Base-by-base conservation (phyloP, 1,140 invertebrate genomes). In the Atta texana region DNA sequence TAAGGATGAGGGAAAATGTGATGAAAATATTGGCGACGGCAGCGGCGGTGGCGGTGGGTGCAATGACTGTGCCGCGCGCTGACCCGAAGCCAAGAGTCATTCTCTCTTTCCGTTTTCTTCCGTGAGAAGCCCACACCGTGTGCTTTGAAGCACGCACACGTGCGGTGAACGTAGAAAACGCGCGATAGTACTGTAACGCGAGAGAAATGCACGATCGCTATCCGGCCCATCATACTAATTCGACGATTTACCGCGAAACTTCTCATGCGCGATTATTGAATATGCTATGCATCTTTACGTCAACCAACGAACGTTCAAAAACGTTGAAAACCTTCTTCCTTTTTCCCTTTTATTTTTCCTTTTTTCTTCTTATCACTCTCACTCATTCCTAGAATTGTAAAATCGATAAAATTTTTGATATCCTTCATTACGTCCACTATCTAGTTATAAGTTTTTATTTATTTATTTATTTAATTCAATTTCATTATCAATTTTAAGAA, bases 41-140 rank as follows among this genome's bases (percentile, higher is more conserved):
- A 8, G 8, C 39, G 39, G 39, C 7, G 8, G 2, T 39, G 77
- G 57, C 78, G 66, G 68, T 57, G 80, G 69, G 80, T 84, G 69
- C 80, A 84, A 84, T 75, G 80, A 84, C 80, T 84, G 69, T 84
- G 55, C 69, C 53, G 57, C 69, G 69, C 80, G 80, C 80, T 84
- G 80, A 84, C 80, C 80, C 80, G 80, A 84, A 84, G 69, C 80
- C 69, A 49, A 84, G 80, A 84, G 80, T 84, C 80, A 61, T 84
- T 84, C 80, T 84, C 80, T 69, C 80, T 84, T 84, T 84, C 77
- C 80, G 80, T 82, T 57, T 61, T 84, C 80, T 75, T 84, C 69
- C 80, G 80, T 84, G 80, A 84, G 80, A 84, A 84, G 69, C 28
- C 39, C 39, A 10, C 39, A 10, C 39, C 39, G 69, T 57, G 44